Evolutionary conservation across 2,888 invertebrate species (phyloP), one percentile per base, ranked within the genome.

Genomic region (Drosophila pullipes): DNA sequence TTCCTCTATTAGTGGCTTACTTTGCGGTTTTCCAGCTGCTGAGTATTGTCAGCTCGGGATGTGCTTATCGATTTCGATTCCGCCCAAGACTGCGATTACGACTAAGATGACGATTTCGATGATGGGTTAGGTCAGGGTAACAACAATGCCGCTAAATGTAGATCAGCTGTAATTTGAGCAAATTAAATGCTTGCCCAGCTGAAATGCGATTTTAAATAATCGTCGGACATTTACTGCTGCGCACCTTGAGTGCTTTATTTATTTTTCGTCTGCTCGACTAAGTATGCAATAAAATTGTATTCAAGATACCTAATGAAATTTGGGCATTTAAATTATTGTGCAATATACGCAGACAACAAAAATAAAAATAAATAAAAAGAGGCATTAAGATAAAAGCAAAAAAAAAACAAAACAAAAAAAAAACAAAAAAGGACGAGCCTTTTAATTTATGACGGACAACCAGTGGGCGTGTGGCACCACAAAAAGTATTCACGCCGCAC

Each of bases 231-330:
- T 78, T 69, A 59, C 47, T 31, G 69, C 61, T 37, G 67, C 61
- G 28, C 35, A 47, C 69, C 65, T 66, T 55, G 39, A 33, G 35
- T 28, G 59, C 22, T 52, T 53, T 65, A 73, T 84, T 75, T 68
- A 75, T 69, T 69, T 64, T 31, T 49, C 53, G 41, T 31, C 16
- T 54, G 67, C 66, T 52, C 50, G 33, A 65, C 68, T 70, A 87
- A 85, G 79, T 85, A 83, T 74, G 83, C 89, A 83, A 90, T 83
- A 83, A 83, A 90, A 77, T 59, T 76, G 64, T 82, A 76, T 66
- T 78, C 71, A 74, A 78, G 82, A 76, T 70, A 60, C 74, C 81
- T 81, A 74, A 76, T 74, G 77, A 83, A 89, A 79, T 83, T 81
- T 61, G 69, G 71, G 74, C 74, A 76, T 75, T 77, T 71, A 87